These are phyloP conservation scores for Junonia oenone DNA, from an alignment of 2,888 invertebrate species.

Conservation along the genomic window DNA sequence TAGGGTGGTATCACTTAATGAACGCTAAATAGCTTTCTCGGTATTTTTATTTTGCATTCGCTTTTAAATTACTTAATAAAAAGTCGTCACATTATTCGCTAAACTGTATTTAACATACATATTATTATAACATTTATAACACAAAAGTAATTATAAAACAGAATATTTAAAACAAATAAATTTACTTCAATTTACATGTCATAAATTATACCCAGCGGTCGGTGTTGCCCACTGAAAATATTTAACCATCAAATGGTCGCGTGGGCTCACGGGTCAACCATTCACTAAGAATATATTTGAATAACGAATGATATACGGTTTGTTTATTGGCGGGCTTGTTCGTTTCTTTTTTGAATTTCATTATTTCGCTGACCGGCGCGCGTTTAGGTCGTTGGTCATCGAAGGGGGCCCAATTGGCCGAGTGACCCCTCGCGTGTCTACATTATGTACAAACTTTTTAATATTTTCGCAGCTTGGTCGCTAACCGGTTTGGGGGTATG, in stretches of 20 bases:
- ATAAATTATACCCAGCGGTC: constrained; percentile 65
- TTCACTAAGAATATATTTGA: constrained; percentile 71
- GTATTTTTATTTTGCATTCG: constrained; percentile 30
- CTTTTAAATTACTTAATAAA: constrained; percentile 16
- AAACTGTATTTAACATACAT: neutral
- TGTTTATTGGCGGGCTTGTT: constrained; percentile 77
- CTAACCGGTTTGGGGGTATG: constrained; percentile 56
- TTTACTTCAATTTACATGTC: constrained; percentile 45
- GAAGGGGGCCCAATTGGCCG: constrained; percentile 52
- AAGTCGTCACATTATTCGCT: constrained; percentile 4
- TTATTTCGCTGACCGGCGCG: constrained; percentile 68
- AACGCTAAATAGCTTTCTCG: constrained; percentile 36
- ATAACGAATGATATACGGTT: constrained; percentile 78
- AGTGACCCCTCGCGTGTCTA: constrained; percentile 60
- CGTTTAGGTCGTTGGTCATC: constrained; percentile 68
- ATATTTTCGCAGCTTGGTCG: constrained; percentile 72
- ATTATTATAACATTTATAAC: too few species aligned
- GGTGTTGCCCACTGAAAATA: constrained; percentile 71
- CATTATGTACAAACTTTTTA: constrained; percentile 64
- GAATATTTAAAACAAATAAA: neutral
- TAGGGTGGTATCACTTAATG: constrained; percentile 48
- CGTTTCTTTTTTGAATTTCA: constrained; percentile 70
- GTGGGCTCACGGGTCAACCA: constrained; percentile 75
- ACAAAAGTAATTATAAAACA: too few species aligned
- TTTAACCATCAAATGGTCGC: constrained; percentile 75